A percentile compares a stretch with the other conserved stretches of the same genome.
phyloP scores from a whole-genome alignment of 2,113 vertebrate species.

The Cyanistes caeruleus region DNA sequence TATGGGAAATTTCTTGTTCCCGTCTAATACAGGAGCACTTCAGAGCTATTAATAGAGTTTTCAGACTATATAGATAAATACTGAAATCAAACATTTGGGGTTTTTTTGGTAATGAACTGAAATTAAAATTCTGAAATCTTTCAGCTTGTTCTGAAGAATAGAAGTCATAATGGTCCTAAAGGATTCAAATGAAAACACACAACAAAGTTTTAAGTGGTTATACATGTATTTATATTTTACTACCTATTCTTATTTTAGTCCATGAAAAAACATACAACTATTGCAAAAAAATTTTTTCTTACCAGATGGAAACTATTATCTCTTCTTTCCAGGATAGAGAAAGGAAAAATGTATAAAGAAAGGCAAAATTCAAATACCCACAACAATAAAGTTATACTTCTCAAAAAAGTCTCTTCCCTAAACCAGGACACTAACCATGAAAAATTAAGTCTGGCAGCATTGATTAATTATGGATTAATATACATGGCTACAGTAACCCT shows the following conservation, averaged over 20 bases:
- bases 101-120: neutral
- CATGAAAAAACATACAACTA: neutral
- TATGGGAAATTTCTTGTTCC: neutral
- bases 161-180: neutral
- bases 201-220: neutral
- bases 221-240: neutral
- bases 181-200: neutral
- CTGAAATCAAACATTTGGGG: neutral
- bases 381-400: neutral
- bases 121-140: neutral
- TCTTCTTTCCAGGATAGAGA: neutral
- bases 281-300: neutral
- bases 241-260: neutral
- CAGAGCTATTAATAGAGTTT: neutral
- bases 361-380: neutral
- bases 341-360: neutral
- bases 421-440: neutral
- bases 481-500: neutral
- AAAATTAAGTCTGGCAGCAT: neutral
- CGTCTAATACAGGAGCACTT: neutral
- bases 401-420: neutral
- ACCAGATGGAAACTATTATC: neutral
- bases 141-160: neutral
- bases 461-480: neutral
- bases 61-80: neutral